Evolutionary conservation across 2,888 invertebrate species (phyloP), one percentile per base, ranked within the genome.

Genomic region (Apantesis nais): DNA sequence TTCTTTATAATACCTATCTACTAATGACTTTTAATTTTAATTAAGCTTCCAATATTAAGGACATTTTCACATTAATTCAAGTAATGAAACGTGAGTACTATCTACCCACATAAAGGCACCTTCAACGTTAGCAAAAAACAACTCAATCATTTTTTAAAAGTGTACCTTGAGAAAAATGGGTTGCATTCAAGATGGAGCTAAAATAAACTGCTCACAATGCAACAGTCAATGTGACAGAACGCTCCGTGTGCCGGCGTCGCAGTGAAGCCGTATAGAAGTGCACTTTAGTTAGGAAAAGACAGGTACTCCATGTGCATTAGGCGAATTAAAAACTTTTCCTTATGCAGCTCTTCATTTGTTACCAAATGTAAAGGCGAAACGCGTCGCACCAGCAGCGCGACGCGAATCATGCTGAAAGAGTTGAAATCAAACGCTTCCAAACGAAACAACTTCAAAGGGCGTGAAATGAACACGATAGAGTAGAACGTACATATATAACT

Each of bases 311-410:
- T 83, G 88, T 93, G 93, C 95, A 95, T 95, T 94, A 94, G 94
- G 93, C 91, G 89, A 94, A 95, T 95, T 95, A 95, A 94, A 94
- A 94, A 92, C 88, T 89, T 88, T 89, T 86, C 85, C 88, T 88
- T 86, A 80, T 86, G 86, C 86, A 85, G 82, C 85, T 89, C 88
- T 86, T 89, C 92, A 90, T 92, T 93, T 93, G 92, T 93, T 91
- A 88, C 83, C 81, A 75, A 85, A 89, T 90, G 88, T 88, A 89
- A 89, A 91, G 85, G 86, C 84, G 82, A 79, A 86, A 85, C 86
- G 85, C 79, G 82, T 85, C 84, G 74, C 85, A 85, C 66, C 78
- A 82, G 84, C 78, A 82, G 84, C 85, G 83, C 83, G 81, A 83
- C 85, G 83, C 83, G 86, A 88, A 88, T 89, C 87, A 87, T 81